Percentiles rank a stretch among this genome's conserved stretches.
phyloP scores from a whole-genome alignment of 2,888 invertebrate genomes.

The Cataglyphis rosenhaueri region DNA sequence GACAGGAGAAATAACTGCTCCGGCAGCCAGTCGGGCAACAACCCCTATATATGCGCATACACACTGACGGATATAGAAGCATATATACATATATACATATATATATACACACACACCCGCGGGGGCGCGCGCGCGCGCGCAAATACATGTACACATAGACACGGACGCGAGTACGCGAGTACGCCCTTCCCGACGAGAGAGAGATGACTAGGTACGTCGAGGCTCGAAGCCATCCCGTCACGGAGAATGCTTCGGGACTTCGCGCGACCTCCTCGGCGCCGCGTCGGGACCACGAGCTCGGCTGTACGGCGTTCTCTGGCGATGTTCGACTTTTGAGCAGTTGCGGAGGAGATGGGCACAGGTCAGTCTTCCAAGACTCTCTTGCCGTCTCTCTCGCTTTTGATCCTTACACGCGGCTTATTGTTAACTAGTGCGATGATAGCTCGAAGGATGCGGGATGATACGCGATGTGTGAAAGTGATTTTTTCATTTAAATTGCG shows the following conservation, averaged over 20 bases:
- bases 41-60: conserved; percentile 64
- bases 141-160: conserved; percentile 29
- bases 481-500: neutral
- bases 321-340: conserved; percentile 81
- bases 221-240: conserved; percentile 76
- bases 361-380: conserved; percentile 86
- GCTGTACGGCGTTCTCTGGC: conserved; percentile 71
- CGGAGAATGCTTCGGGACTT: conserved; percentile 78
- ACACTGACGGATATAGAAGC: conserved; percentile 43
- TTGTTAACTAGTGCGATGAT: neutral
- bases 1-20: conserved; percentile 70
- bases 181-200: conserved; percentile 67
- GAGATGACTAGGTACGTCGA: conserved; percentile 74
- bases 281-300: conserved; percentile 69
- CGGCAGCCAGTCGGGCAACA: conserved; percentile 72
- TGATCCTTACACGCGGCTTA: neutral
- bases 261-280: conserved; percentile 74
- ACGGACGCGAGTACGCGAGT: conserved; percentile 56
- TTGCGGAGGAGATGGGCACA: conserved; percentile 90
- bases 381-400: conserved; percentile 18
- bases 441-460: neutral
- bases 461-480: conserved; percentile 41
- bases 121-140: conserved; percentile 15
- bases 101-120: conserved; percentile 29
- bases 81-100: neutral